Conservation (phyloP, 2,797 vertebrate genomes). For the Hoplostethus mediterraneus region DNA sequence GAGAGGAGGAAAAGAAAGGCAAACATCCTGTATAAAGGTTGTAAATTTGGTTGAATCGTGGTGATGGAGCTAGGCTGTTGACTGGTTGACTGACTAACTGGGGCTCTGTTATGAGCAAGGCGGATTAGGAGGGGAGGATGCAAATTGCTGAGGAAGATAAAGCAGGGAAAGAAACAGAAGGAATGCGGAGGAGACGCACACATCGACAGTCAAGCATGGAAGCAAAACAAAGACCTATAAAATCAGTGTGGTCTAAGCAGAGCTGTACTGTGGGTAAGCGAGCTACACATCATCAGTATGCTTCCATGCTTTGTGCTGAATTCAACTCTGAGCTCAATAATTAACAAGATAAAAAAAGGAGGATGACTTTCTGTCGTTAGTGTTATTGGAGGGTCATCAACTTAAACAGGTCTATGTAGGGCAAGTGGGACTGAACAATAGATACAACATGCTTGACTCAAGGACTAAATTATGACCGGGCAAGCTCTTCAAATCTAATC, state of each 20-base stretch:
- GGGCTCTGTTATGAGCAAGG: slow-evolving; percentile 59
- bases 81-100: slow-evolving; percentile 68
- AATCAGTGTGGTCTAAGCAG: slow-evolving; percentile 19
- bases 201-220: slow-evolving; percentile 45
- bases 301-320: not conserved
- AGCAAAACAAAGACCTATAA: slow-evolving; percentile 7
- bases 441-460: slow-evolving; percentile 2
- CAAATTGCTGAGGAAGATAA: slow-evolving; percentile 46
- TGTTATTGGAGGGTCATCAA: not conserved
- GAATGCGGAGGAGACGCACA: slow-evolving; percentile 35
- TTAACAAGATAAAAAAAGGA: not conserved
- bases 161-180: slow-evolving; percentile 39
- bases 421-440: slow-evolving; percentile 42
- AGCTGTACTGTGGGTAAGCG: slow-evolving; percentile 19
- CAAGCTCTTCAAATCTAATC: slow-evolving; percentile 49
- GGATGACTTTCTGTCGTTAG: not conserved
- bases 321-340: not conserved
- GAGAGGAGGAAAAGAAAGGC: slow-evolving; percentile 48
- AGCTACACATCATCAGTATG: slow-evolving; percentile 22
- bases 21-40: slow-evolving; percentile 28
- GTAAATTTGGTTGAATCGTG: slow-evolving; percentile 52
- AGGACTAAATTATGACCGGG: not conserved
- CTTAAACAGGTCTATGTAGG: not conserved
- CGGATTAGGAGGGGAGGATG: slow-evolving; percentile 55
- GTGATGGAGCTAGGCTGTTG: slow-evolving; percentile 39